Evolutionary conservation across 2,113 vertebrate genomes (phyloP).

Genomic region (Tachycineta bicolor): DNA sequence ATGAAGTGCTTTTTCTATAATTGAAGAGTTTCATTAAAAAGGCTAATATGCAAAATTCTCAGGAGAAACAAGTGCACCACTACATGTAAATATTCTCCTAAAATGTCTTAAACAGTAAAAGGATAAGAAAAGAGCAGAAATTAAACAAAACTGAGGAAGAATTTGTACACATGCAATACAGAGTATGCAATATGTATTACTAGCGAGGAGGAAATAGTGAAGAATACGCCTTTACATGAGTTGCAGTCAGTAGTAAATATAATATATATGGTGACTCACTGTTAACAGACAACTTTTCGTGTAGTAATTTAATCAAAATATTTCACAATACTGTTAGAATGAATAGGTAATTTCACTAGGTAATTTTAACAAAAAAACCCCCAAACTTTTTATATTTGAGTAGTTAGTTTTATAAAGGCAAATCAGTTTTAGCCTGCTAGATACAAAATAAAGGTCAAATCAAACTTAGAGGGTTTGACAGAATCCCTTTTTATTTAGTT

Average conservation of each 20-base stretch:
- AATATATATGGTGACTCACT: not conserved
- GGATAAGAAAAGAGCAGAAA: not conserved
- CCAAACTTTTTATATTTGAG: not conserved
- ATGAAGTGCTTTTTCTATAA: not conserved
- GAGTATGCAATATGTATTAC: accelerated
- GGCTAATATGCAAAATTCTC: not conserved
- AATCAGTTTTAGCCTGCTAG: not conserved
- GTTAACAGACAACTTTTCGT: not conserved
- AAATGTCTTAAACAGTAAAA: not conserved
- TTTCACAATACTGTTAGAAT: not conserved
- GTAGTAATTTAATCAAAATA: not conserved
- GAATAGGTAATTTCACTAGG: not conserved
- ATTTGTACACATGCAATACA: not conserved
- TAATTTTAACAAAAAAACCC: not conserved
- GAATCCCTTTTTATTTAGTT: not conserved
- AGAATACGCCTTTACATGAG: not conserved
- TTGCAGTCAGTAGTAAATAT: not conserved
- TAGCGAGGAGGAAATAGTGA: not conserved
- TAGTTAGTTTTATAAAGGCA: not conserved
- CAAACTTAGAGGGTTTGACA: not conserved
- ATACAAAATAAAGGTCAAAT: not conserved
- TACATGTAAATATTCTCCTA: not conserved
- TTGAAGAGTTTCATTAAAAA: not conserved
- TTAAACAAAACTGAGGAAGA: not conserved
- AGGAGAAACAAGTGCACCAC: not conserved